Base-by-base conservation (phyloP, 2,888 invertebrate species). In the Erebia epiphron region DNA sequence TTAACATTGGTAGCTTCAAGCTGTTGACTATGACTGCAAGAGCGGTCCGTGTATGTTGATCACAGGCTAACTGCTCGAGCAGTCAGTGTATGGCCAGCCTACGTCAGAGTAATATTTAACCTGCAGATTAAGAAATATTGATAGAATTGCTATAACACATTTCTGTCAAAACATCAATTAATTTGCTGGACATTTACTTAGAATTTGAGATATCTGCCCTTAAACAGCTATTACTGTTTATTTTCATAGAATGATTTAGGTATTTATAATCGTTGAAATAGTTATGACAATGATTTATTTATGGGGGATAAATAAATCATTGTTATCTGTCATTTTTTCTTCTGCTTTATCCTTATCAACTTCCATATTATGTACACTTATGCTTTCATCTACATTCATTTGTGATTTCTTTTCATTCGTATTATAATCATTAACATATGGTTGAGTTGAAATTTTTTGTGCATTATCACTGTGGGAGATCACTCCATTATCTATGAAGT, bases 401-500 rank as follows among this genome's bases (percentile, higher is more conserved):
- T 76, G 73, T n/a, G 68, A 35, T 41, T 64, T 76, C 72, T 78
- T 79, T 46, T 68, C 76, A 70, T 79, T 81, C 9, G 61, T 69
- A 11, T 78, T 75, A 57, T 67, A 76, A 14, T 76, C 79, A 46
- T 75, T 80, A 35, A 54, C 73, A 2, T 74, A 69, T 8, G 75
- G 61, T 13, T 56, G 54, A 43, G 75, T 50, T n/a, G 72, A 72
- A 68, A 68, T 81, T 2, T 71, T 75, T 57, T 75, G 77, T 2
- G 77, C 69, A 2, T 74, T 54, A 3, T 78, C 76, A 21, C 75
- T 67, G 10, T 73, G 73, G 49, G 76, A 69, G 14, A 74, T 76
- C 2, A 78, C 72, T 13, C 76, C 79, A 68, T 80, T 84, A n/a
- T 83, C 80, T n/a, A 73, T 73, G 65, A 76, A 82, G 76, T 79